Percentiles rank a stretch among this genome's conserved stretches.
Evolutionary conservation across 2,888 invertebrate genomes (phyloP).

Genomic region (Pasiphila rectangulata): DNA sequence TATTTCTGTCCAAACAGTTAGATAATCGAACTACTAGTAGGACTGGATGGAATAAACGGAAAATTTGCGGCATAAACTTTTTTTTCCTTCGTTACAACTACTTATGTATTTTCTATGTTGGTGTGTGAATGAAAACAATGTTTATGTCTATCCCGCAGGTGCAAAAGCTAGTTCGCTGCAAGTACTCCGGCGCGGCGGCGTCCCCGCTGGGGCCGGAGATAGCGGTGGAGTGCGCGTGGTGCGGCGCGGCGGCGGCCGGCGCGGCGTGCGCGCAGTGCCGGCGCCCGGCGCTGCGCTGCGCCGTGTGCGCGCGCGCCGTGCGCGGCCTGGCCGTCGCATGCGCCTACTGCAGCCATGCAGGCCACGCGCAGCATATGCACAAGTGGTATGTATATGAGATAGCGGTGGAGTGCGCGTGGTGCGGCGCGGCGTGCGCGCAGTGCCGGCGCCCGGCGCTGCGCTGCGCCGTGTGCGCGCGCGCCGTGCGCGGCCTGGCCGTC

Average conservation of each 20-base stretch:
- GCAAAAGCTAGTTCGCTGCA: conserved; percentile 80
- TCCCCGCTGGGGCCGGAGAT: conserved; percentile 81
- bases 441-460: conserved; percentile 89
- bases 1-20: no score
- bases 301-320: conserved; percentile 92
- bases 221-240: no score
- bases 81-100: no score
- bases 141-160: no score
- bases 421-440: conserved; percentile 82
- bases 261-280: conserved; percentile 87
- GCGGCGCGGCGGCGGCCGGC: conserved; percentile 86
- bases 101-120: no score
- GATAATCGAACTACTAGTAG: no score
- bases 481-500: conserved; percentile 91
- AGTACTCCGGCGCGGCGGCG: conserved; percentile 45
- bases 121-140: no score
- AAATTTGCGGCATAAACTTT: no score
- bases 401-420: conserved; percentile 82
- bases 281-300: conserved; percentile 88
- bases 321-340: conserved; percentile 93
- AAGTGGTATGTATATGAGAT: conserved; percentile 89
- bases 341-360: conserved; percentile 95
- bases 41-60: no score
- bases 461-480: conserved; percentile 91
- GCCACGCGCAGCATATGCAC: conserved; percentile 91